phyloP scores from a whole-genome alignment of 1,140 invertebrate genomes.

The Antheraea pernyi region DNA sequence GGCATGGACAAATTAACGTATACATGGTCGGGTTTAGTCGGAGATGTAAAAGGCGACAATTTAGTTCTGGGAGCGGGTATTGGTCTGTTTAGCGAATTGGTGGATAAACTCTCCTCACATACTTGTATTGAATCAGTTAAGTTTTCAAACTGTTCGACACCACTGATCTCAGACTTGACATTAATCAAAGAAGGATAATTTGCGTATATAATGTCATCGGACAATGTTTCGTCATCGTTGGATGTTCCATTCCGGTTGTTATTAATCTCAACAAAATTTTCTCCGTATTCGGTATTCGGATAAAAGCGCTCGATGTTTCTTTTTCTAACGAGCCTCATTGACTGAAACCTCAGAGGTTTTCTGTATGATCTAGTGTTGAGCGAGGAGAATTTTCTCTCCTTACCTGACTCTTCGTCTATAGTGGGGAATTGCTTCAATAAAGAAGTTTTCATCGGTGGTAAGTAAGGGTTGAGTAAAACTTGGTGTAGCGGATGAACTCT shows the following conservation, averaged over 20 bases:
- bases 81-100: slow-evolving; percentile 56
- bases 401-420: slow-evolving; percentile 59
- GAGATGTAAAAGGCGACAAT: slow-evolving; percentile 51
- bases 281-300: slow-evolving; percentile 72
- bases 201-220: slow-evolving; percentile 59
- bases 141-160: slow-evolving; percentile 67
- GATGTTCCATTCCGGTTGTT: slow-evolving; percentile 53
- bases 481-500: slow-evolving; percentile 68
- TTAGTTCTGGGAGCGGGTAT: slow-evolving; percentile 69
- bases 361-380: slow-evolving; percentile 60
- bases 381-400: slow-evolving; percentile 57
- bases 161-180: slow-evolving; percentile 41
- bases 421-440: slow-evolving; percentile 69
- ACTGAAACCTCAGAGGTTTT: slow-evolving; percentile 62
- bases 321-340: slow-evolving; percentile 72
- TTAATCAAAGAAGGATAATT: slow-evolving; percentile 61
- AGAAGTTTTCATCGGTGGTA: slow-evolving; percentile 63
- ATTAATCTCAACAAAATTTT: slow-evolving; percentile 73
- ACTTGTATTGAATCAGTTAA: slow-evolving; percentile 76
- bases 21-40: slow-evolving; percentile 63
- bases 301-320: slow-evolving; percentile 75
- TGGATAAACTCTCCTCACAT: slow-evolving; percentile 59
- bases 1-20: slow-evolving; percentile 74
- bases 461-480: slow-evolving; percentile 63
- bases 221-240: slow-evolving; percentile 45